Conservation (phyloP, 2,797 vertebrate species). For the Acrocephalus scirpaceus region DNA sequence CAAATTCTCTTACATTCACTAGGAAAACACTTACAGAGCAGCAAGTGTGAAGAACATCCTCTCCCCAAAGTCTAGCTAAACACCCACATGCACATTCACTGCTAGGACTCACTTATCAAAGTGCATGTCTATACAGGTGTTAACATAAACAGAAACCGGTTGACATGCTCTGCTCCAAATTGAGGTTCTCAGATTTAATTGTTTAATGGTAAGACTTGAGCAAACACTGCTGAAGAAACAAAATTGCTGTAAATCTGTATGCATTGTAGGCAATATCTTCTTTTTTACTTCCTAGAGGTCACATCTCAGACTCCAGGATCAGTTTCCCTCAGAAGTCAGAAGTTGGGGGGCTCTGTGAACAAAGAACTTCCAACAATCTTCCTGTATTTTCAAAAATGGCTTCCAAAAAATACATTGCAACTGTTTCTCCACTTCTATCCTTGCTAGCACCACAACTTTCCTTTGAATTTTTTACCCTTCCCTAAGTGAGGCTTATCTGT, state of each 20-base stretch:
- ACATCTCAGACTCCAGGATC: neutral
- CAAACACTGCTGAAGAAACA: neutral
- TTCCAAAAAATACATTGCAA: neutral
- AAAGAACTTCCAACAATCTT: neutral
- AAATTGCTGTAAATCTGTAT: neutral
- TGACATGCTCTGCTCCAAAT: neutral
- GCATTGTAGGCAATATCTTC: neutral
- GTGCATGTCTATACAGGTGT: neutral
- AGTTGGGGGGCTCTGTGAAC: neutral
- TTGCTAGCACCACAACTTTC: neutral
- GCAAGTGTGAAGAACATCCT: neutral
- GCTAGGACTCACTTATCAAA: neutral
- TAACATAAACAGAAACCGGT: neutral
- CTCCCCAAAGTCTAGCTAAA: neutral
- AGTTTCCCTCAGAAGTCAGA: neutral
- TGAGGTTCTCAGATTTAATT: neutral
- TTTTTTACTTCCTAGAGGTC: neutral
- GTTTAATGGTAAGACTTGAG: neutral
- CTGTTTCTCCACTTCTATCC: neutral
- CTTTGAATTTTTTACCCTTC: neutral
- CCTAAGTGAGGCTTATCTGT: neutral
- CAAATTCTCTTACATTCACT: neutral
- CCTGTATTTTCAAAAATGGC: neutral
- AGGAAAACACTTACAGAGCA: neutral
- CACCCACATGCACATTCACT: neutral